Evolutionary conservation across 2,888 invertebrate genomes (phyloP).

Genomic region (Tridacna gigas): DNA sequence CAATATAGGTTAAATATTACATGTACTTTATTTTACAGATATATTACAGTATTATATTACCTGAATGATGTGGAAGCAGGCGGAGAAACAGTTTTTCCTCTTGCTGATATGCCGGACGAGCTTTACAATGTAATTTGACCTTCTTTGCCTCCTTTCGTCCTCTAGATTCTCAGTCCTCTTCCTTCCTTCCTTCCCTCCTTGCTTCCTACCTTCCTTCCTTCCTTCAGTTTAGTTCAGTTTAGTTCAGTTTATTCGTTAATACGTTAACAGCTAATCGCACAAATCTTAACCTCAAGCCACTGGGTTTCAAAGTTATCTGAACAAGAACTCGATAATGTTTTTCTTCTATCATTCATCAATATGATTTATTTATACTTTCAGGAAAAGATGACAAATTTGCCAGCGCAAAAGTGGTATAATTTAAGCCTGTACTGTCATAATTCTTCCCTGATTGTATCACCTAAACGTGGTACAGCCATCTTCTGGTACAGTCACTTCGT

Average conservation of each 20-base stretch:
- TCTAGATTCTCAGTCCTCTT: too few relatives aligned
- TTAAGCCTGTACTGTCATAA: slow-evolving; percentile 53
- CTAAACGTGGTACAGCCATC: slow-evolving; percentile 55
- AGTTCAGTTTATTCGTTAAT: too few relatives aligned
- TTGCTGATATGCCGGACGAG: slow-evolving; percentile 55
- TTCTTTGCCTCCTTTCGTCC: too few relatives aligned
- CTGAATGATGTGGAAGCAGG: slow-evolving; percentile 53
- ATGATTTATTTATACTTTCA: slow-evolving; percentile 9
- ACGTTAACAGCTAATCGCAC: too few relatives aligned
- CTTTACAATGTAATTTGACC: slow-evolving; percentile 32
- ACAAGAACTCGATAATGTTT: neutral
- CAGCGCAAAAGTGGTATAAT: slow-evolving; percentile 50
- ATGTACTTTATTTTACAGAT: slow-evolving; percentile 33
- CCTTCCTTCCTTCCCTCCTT: too few relatives aligned
- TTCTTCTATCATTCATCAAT: neutral
- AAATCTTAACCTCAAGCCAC: too few relatives aligned
- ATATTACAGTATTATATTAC: slow-evolving; percentile 53
- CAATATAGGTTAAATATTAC: neutral
- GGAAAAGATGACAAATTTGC: slow-evolving; percentile 41
- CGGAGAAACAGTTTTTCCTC: slow-evolving; percentile 56
- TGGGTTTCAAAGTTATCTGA: too few relatives aligned
- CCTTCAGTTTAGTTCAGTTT: too few relatives aligned
- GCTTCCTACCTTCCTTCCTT: too few relatives aligned
- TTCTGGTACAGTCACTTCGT: slow-evolving; percentile 62
- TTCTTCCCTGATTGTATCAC: slow-evolving; percentile 45